phyloP scores from a whole-genome alignment of 2,888 invertebrate species.

The Anaspis maculata region DNA sequence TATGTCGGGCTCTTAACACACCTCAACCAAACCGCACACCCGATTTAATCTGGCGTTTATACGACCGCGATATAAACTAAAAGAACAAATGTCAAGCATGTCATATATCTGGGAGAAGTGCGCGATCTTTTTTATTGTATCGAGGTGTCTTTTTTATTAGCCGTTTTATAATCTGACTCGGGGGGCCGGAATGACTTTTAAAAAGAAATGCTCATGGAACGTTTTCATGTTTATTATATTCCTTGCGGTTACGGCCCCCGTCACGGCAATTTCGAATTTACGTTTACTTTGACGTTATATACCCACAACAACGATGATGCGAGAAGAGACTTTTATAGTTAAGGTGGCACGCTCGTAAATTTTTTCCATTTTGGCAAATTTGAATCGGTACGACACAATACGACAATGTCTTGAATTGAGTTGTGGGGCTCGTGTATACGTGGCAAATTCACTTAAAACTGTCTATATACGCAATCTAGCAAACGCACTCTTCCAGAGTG shows the following conservation, averaged over 20 bases:
- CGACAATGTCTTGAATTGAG: neutral
- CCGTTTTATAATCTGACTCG: conserved; percentile 34
- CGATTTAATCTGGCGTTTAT: no score
- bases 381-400: no score
- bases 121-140: conserved; percentile 34
- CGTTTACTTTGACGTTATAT: conserved; percentile 8
- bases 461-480: no score
- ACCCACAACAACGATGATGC: neutral
- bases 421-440: neutral
- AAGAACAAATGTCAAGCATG: conserved; percentile 34
- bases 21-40: no score
- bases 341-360: no score
- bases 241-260: conserved; percentile 27
- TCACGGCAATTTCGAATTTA: conserved; percentile 32
- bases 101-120: conserved; percentile 23
- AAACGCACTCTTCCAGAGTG: no score
- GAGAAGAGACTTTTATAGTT: no score
- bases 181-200: conserved; percentile 33
- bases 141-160: conserved; percentile 36
- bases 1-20: no score
- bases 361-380: no score
- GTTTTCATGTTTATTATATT: conserved; percentile 36
- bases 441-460: conserved; percentile 3
- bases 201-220: conserved; percentile 34
- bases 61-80: conserved; percentile 15